These are phyloP conservation scores for Bimastos eiseni DNA, from an alignment of 2,888 invertebrate species.

Conservation along the genomic window DNA sequence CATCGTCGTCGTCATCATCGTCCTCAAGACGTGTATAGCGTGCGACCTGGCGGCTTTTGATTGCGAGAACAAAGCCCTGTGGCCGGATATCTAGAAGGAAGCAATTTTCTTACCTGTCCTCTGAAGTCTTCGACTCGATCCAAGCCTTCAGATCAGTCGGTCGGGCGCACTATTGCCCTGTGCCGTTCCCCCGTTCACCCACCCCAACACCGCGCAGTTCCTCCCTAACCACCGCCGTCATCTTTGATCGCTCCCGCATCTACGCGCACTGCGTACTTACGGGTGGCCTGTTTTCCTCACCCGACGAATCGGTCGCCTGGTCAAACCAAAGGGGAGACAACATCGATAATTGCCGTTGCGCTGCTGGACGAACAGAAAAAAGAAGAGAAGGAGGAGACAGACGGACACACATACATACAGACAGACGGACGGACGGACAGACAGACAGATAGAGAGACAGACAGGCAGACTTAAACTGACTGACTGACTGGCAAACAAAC, in stretches of 20 bases:
- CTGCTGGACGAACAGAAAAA: too few relatives aligned
- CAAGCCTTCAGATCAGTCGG: neutral
- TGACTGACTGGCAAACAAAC: too few relatives aligned
- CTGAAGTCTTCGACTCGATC: neutral
- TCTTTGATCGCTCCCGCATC: neutral
- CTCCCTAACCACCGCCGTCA: neutral
- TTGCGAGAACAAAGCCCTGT: neutral
- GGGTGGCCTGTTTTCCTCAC: neutral
- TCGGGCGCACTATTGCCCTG: neutral
- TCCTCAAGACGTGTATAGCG: neutral
- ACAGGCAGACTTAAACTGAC: conserved; percentile 19
- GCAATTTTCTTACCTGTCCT: conserved; percentile 14
- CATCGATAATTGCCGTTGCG: neutral
- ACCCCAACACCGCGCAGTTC: neutral
- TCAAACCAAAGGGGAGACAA: neutral
- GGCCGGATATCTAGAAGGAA: neutral
- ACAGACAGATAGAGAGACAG: conserved; percentile 9
- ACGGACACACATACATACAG: neutral
- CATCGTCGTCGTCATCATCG: neutral
- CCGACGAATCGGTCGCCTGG: neutral
- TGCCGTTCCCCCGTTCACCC: neutral
- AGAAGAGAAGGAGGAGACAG: neutral
- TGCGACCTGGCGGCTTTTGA: neutral
- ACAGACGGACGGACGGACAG: neutral
- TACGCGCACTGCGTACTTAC: neutral